phyloP scores from a whole-genome alignment of 2,797 vertebrate genomes.

The Gymnothorax reevesii region DNA sequence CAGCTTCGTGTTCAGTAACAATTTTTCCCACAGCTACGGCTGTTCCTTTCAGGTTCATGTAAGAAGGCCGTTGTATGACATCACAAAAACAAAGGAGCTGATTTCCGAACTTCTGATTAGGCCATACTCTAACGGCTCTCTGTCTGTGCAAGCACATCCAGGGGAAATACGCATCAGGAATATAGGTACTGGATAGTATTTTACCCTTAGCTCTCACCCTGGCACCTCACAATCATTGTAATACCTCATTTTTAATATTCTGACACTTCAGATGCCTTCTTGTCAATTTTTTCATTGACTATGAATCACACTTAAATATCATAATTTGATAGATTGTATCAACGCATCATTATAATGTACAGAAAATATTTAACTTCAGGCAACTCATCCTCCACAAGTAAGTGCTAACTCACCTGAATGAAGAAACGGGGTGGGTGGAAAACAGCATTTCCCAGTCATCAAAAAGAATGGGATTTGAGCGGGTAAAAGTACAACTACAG shows the following conservation, averaged over 20 bases:
- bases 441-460: too few species aligned
- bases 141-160: neutral
- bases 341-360: neutral
- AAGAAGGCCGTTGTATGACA: neutral
- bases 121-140: neutral
- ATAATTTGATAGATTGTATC: neutral
- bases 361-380: neutral
- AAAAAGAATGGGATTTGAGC: neutral
- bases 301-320: too few species aligned
- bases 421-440: too few species aligned
- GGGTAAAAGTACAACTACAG: neutral
- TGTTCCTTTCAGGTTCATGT: constrained; percentile 16
- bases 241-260: neutral
- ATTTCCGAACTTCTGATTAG: neutral
- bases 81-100: neutral
- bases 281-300: too few species aligned
- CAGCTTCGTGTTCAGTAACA: neutral
- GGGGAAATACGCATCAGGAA: neutral
- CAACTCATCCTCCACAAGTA: neutral
- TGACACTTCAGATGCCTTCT: neutral
- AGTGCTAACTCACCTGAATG: too few species aligned
- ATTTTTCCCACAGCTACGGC: constrained; percentile 5
- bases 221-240: neutral
- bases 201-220: neutral
- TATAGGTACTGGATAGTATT: constrained; percentile 4